Evolutionary conservation across 1,140 invertebrate species (phyloP).

Genomic region (Meloidogyne floridensis): DNA sequence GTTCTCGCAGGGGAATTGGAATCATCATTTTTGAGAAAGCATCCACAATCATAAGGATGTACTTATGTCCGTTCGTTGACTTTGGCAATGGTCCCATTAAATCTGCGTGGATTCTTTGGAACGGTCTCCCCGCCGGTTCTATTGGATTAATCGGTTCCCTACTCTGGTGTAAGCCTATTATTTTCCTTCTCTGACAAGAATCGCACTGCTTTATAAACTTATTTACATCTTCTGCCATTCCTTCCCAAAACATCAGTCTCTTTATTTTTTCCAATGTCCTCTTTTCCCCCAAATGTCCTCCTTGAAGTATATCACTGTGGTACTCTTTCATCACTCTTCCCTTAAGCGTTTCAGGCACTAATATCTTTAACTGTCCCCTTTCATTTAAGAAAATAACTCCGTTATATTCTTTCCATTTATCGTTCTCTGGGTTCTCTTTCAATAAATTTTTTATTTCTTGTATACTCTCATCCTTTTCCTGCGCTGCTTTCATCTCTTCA

Average conservation of each 20-base stretch:
- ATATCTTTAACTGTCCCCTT: neutral
- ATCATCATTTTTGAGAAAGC: slow-evolving; percentile 26
- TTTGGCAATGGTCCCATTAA: neutral
- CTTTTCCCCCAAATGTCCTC: slow-evolving; percentile 17
- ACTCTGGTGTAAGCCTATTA: neutral
- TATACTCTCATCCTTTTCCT: no score
- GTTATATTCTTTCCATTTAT: neutral
- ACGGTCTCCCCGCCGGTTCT: neutral
- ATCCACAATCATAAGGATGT: slow-evolving; percentile 12
- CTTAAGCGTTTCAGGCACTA: neutral
- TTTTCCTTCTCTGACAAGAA: slow-evolving; percentile 22
- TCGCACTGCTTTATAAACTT: slow-evolving; percentile 6
- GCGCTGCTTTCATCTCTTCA: no score
- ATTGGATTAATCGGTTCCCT: neutral
- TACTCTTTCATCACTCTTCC: neutral
- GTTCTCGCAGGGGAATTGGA: slow-evolving; percentile 11
- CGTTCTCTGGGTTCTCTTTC: neutral
- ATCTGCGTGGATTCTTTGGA: slow-evolving; percentile 13
- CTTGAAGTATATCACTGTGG: slow-evolving; percentile 2
- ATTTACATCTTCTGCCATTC: neutral
- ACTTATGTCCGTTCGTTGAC: neutral
- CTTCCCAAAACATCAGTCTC: neutral
- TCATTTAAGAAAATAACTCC: neutral
- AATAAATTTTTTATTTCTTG: no score
- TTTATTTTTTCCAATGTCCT: neutral